phyloP scores from a whole-genome alignment of 2,888 invertebrate species.

The Slavum lentiscoides region DNA sequence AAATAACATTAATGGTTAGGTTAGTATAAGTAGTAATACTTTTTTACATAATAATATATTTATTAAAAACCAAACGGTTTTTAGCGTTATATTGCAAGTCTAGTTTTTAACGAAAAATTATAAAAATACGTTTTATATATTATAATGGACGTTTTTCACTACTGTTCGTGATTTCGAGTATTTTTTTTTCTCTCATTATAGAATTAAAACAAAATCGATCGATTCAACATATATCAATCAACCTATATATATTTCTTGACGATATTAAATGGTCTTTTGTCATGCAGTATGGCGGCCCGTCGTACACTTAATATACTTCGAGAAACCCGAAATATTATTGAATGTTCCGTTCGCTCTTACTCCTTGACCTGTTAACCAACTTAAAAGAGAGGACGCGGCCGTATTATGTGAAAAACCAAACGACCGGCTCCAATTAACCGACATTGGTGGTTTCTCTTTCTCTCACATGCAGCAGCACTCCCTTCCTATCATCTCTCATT shows the following conservation, averaged over 20 bases:
- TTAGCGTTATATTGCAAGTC: background rate
- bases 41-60: background rate
- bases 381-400: slow-evolving; percentile 51
- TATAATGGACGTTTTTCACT: background rate
- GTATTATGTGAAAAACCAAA: slow-evolving; percentile 49
- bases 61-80: background rate
- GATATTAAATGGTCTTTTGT: slow-evolving; percentile 33
- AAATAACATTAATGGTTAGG: slow-evolving; percentile 12
- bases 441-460: slow-evolving; percentile 53
- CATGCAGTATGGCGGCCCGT: background rate
- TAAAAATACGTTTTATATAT: too few species aligned
- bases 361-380: slow-evolving; percentile 54
- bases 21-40: too few species aligned
- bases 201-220: background rate
- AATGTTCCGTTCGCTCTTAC: slow-evolving; percentile 53
- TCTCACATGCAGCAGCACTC: slow-evolving; percentile 19
- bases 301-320: slow-evolving; percentile 11
- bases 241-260: background rate
- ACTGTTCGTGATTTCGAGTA: background rate
- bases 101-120: background rate
- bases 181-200: background rate
- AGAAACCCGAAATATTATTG: slow-evolving; percentile 51
- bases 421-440: slow-evolving; percentile 53
- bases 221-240: background rate
- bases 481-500: slow-evolving; percentile 4